phyloP scores from a whole-genome alignment of 2,888 invertebrate genomes.

The Hololepta plana region DNA sequence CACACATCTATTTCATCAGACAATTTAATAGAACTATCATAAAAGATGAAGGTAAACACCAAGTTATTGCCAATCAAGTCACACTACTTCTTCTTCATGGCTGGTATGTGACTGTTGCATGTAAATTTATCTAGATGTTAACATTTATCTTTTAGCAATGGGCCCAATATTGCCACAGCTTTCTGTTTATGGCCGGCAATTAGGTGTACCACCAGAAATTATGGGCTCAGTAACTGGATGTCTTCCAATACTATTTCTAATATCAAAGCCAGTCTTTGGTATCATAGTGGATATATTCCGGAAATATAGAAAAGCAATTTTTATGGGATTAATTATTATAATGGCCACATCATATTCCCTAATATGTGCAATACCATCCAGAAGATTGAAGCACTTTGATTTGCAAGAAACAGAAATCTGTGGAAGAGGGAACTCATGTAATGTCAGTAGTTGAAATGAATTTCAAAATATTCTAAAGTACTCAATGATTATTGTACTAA shows the following conservation, averaged over 20 bases:
- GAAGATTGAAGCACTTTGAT: no score
- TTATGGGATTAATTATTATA: conserved; percentile 41
- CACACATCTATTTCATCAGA: no score
- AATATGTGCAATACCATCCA: conserved; percentile 45
- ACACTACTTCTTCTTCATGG: conserved; percentile 78
- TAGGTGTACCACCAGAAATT: conserved; percentile 54
- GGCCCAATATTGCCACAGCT: conserved; percentile 67
- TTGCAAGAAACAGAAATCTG: no score
- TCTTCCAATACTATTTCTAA: conserved; percentile 55
- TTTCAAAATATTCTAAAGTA: no score
- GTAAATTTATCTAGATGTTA: conserved; percentile 1
- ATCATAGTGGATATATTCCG: conserved; percentile 57
- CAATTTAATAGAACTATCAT: no score
- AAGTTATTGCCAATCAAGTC: conserved; percentile 64
- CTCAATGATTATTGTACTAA: no score
- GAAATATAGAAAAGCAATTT: conserved; percentile 48
- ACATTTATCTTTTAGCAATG: conserved; percentile 38
- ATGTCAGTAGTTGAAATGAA: no score
- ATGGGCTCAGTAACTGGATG: conserved; percentile 64
- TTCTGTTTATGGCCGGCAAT: conserved; percentile 57
- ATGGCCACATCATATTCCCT: conserved; percentile 52
- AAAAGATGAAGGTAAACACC: conserved; percentile 46
- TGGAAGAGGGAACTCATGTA: conserved; percentile 21
- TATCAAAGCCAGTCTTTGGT: conserved; percentile 62
- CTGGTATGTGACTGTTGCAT: conserved; percentile 39